Conservation (phyloP, 2,797 vertebrate species). For the Pristis pectinata region DNA sequence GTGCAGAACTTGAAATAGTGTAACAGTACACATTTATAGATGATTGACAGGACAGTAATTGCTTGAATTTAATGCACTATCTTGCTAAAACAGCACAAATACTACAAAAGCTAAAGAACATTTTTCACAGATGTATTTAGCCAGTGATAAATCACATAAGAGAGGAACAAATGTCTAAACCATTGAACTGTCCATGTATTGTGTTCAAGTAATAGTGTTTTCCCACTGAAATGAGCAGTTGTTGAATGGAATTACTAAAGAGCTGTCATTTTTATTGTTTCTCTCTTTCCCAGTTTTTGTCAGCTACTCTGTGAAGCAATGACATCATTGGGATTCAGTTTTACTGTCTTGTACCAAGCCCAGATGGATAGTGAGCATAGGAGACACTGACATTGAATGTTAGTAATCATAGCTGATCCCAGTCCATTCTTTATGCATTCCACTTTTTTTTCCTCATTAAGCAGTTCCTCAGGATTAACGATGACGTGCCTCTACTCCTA, state of each 20-base stretch:
- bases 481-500: too few relatives aligned
- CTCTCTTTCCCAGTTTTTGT: neutral
- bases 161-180: conserved; percentile 12
- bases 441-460: too few relatives aligned
- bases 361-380: neutral
- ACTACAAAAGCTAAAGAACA: neutral
- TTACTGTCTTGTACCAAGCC: neutral
- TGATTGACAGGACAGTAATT: conserved; percentile 28
- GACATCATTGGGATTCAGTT: neutral
- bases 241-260: neutral
- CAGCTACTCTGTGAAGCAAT: neutral
- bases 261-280: neutral
- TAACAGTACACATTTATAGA: conserved; percentile 26
- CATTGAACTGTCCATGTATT: neutral
- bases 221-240: too few relatives aligned
- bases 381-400: neutral
- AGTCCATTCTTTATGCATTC: neutral
- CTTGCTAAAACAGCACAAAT: neutral
- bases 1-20: neutral
- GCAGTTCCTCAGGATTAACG: too few relatives aligned
- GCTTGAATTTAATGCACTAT: conserved; percentile 19
- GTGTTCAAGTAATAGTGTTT: neutral
- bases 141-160: neutral
- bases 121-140: conserved; percentile 17
- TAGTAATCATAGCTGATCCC: neutral